A percentile compares a stretch with the other conserved stretches of the same genome.
Conservation (phyloP, 2,797 vertebrate genomes). For the Hypotaenidia philippensis region DNA sequence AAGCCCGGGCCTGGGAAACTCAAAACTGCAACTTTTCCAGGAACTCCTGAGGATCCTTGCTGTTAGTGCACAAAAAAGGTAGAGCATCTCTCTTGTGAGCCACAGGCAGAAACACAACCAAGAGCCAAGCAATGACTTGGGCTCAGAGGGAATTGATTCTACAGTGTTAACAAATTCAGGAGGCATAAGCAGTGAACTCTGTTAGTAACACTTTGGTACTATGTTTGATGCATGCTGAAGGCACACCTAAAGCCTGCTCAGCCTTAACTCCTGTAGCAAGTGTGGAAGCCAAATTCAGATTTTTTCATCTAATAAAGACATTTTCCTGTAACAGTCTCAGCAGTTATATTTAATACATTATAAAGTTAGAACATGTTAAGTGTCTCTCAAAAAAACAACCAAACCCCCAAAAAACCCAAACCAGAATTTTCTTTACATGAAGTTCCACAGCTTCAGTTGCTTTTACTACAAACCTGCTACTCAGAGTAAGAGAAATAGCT, state of each 20-base stretch:
- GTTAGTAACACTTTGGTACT: not conserved
- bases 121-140: not conserved
- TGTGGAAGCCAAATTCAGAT: not conserved
- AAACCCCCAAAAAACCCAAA: too few relatives aligned
- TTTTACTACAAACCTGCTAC: not conserved
- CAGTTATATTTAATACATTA: not conserved
- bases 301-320: not conserved
- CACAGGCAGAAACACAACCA: not conserved
- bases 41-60: not conserved
- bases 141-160: not conserved
- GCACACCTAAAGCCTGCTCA: not conserved
- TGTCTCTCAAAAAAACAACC: not conserved
- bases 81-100: not conserved
- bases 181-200: not conserved
- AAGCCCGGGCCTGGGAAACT: not conserved
- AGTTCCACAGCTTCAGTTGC: not conserved
- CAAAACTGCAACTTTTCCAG: not conserved
- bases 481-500: not conserved
- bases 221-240: not conserved
- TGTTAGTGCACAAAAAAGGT: not conserved
- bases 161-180: not conserved
- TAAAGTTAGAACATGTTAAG: not conserved
- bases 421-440: not conserved
- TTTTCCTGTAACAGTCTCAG: not conserved
- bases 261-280: not conserved